Evolutionary conservation across 2,797 vertebrate genomes (phyloP), one percentile per base, ranked within the genome.

Genomic region (Poeciliopsis infans): DNA sequence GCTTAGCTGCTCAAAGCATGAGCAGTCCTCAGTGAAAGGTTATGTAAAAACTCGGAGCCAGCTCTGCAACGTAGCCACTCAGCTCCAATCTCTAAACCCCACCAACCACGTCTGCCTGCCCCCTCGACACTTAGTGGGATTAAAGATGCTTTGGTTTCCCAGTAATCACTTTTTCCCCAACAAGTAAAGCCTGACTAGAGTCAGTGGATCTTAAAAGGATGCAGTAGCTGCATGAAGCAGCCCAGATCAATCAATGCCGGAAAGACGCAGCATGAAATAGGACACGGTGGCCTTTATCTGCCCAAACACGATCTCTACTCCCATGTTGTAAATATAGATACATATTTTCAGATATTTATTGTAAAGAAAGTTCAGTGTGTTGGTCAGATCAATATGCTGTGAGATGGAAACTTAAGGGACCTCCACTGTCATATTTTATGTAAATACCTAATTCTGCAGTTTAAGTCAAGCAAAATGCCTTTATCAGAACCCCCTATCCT

Each of bases 41-140:
- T 94, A 95, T 89, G 93, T 94, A 95, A 95, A 92, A 94, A 86
- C 87, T 85, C 45, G 36, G 86, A 91, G 92, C 93, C 89, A 93
- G 91, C 92, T 88, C 90, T 74, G 85, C 90, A 93, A 89, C 75
- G 72, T 83, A 91, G 89, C 90, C 88, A 86, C 89, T 91, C 85
- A 77, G 87, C 87, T 89, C 82, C 80, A 51, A 89, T 89, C 86
- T 88, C 87, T 75, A 88, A 88, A 86, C 77, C 85, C 85, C 79
- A 87, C 85, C 86, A 81, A 83, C 89, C 88, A 83, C 83, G 88
- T 82, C 84, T 82, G 83, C 86, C 90, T 78, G 79, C 82, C 87
- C 85, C 88, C 89, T 84, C 57, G 59, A 91, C 84, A 87, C 84
- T 86, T 81, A 85, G 86, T 81, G 53, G 91, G 92, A 94, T 93